These are phyloP conservation scores for Mesocentrotus franciscanus DNA, from an alignment of 53 echinoderm and acorn worm species.

Conservation along the genomic window DNA sequence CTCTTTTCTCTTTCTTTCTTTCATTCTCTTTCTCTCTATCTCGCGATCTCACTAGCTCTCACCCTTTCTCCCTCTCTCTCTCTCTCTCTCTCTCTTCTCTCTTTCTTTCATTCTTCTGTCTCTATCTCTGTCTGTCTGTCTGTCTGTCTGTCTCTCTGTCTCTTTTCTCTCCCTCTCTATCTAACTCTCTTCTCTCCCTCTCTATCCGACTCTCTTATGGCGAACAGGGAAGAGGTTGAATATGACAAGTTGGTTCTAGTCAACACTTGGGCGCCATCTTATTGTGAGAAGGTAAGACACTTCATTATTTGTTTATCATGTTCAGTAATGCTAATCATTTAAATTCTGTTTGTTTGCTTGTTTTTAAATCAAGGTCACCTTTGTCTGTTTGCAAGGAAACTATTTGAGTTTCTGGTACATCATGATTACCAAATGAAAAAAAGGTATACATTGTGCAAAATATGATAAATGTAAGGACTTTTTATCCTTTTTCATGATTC, in stretches of 20 bases:
- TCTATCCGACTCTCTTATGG: background rate
- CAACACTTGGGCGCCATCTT: background rate
- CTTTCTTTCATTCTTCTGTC: no score
- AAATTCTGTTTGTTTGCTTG: no score
- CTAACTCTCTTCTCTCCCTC: background rate
- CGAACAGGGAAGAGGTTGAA: background rate
- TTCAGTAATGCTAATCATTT: background rate
- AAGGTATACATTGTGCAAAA: no score
- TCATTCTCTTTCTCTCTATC: background rate
- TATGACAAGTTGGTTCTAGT: conserved; percentile 29
- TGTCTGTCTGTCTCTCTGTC: background rate
- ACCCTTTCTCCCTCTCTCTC: background rate
- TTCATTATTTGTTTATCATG: background rate
- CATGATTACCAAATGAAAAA: no score
- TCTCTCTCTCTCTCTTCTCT: background rate
- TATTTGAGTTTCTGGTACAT: no score
- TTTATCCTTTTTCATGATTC: no score
- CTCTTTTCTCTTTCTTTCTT: no score
- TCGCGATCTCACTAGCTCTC: no score
- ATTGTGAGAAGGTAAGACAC: background rate
- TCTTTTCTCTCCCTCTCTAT: background rate
- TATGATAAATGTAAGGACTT: no score
- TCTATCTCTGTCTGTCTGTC: background rate
- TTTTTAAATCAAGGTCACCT: no score
- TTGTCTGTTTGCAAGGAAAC: no score